A percentile compares a stretch with the other conserved stretches of the same genome.
Evolutionary conservation across 2,113 vertebrate species (phyloP).

Genomic region (Capreolus pygargus): DNA sequence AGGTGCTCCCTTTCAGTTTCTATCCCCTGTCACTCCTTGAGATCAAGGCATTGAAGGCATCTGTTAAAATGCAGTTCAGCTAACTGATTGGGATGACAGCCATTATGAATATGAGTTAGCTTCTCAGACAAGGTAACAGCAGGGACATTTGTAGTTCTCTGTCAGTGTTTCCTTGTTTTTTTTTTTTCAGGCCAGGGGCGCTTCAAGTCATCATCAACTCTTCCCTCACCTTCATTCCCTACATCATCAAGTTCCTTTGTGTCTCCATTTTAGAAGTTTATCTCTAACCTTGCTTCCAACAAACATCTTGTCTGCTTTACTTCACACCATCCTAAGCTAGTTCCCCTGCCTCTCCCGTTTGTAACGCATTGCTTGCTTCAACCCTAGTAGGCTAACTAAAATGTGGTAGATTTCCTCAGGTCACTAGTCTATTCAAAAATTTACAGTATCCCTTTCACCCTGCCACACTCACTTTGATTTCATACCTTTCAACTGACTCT

Average conservation of each 20-base stretch:
- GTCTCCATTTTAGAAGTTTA: constrained; percentile 33
- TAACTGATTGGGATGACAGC: constrained; percentile 58
- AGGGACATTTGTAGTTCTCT: constrained; percentile 33
- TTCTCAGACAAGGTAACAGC: constrained; percentile 29
- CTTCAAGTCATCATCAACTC: not conserved
- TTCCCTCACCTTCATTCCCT: constrained; percentile 12
- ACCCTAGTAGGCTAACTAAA: not conserved
- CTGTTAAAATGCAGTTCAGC: constrained; percentile 73
- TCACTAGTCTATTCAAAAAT: not conserved
- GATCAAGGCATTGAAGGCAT: constrained; percentile 62
- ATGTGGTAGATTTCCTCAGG: constrained; percentile 19
- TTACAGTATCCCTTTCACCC: not conserved
- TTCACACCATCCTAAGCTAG: not conserved
- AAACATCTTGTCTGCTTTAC: not conserved
- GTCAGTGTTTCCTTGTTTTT: not conserved
- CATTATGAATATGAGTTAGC: constrained; percentile 32
- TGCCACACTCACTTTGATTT: not conserved
- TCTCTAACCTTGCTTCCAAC: not conserved
- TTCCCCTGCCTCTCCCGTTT: not conserved
- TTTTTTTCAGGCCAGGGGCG: not conserved
- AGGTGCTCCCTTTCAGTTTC: constrained; percentile 40
- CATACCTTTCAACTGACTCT: not conserved
- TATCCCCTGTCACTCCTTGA: constrained; percentile 20
- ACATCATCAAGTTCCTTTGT: constrained; percentile 4
- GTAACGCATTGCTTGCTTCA: not conserved